Evolutionary conservation across 2,113 vertebrate species (phyloP).

Genomic region (Orientallactaga bullata): DNA sequence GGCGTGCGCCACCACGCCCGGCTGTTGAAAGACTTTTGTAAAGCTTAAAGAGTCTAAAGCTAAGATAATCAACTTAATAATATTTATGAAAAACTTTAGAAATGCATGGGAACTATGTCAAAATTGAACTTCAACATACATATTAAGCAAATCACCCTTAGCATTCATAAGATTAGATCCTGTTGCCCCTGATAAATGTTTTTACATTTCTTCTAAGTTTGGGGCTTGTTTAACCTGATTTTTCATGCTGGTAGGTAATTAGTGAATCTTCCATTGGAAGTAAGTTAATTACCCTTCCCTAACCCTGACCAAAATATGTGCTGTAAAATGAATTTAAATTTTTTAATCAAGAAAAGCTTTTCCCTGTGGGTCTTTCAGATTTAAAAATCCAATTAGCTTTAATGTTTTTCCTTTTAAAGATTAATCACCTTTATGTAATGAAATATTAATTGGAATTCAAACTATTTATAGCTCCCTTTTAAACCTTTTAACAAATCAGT

Average conservation of each 20-base stretch:
- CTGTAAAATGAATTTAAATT: conserved; percentile 68
- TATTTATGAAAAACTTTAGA: conserved; percentile 52
- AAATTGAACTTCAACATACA: conserved; percentile 43
- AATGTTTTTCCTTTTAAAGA: conserved; percentile 75
- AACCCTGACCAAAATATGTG: conserved; percentile 65
- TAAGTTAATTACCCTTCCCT: conserved; percentile 73
- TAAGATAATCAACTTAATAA: conserved; percentile 41
- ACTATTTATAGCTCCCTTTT: conserved; percentile 65
- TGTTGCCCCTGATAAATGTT: conserved; percentile 57
- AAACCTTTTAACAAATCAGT: conserved; percentile 48
- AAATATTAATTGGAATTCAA: conserved; percentile 77
- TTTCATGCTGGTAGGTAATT: conserved; percentile 58
- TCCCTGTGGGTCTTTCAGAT: conserved; percentile 67
- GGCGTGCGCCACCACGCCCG: no score
- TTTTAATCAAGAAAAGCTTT: conserved; percentile 77
- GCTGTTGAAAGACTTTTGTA: conserved; percentile 61
- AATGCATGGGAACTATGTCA: neutral
- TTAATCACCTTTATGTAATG: conserved; percentile 67
- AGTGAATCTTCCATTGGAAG: conserved; percentile 46
- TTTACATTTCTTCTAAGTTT: conserved; percentile 66
- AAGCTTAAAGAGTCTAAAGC: conserved; percentile 39
- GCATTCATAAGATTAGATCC: conserved; percentile 22
- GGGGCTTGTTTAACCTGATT: conserved; percentile 57
- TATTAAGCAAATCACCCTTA: conserved; percentile 40
- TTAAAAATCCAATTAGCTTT: conserved; percentile 77